Evolutionary conservation across 2,113 vertebrate species (phyloP), one percentile per base, ranked within the genome.

Genomic region (Esox niger): DNA sequence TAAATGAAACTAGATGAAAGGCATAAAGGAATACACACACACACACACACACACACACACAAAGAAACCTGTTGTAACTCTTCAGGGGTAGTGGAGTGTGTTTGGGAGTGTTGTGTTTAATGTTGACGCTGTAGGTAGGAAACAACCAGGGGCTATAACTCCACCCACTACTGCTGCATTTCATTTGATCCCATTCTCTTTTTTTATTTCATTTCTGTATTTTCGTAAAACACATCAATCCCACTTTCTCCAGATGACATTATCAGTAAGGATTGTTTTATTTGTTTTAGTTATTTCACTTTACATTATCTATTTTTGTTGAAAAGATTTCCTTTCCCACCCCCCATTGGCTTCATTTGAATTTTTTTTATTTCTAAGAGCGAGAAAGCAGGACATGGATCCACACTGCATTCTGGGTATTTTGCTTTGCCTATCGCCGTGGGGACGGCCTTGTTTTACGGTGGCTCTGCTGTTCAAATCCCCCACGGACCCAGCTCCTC

Each of bases 41-140:
- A 38, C 64, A 70, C 68, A 71, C 83, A 56, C 59, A 65, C 66
- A 71, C 58, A 63, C 64, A 72, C 69, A 71, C 56, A 69, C 59
- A 73, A 20, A 46, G 33, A 31, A 26, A 68, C 56, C 11, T 27
- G 25, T 6, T 27, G 23, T 23, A 78, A 88, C 79, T 84, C 81
- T 81, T 85, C 87, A 89, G 91, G 91, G 86, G 83, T 88, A 80
- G 87, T 43, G 38, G 38, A 15, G 38, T 17, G 38, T 43, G 38
- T 84, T 90, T 91, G 88, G 86, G 88, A 90, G 87, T 88, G 87
- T 86, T 89, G 77, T 78, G 85, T 90, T 91, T 91, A 88, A 89
- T 90, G 89, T 90, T 88, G 86, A 86, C 75, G 89, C 87, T 91
- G 83, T 85, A 89, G 89, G 89, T 88, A 88, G 82, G 77, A 86